Base-by-base conservation (phyloP, 2,113 vertebrate species). In the Aptenodytes patagonicus region DNA sequence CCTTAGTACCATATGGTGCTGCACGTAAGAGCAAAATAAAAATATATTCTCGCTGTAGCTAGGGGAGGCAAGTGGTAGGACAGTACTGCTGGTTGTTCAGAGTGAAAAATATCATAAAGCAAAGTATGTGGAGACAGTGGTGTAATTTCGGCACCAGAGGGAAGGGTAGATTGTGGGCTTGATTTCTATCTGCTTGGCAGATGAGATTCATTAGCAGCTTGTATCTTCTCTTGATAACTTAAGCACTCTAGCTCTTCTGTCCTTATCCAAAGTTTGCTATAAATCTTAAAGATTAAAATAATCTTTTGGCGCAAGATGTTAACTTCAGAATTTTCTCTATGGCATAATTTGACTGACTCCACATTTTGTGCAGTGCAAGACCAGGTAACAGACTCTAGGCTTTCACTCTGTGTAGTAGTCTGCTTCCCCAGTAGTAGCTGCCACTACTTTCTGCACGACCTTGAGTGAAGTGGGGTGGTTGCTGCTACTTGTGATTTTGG, bases 1-100 rank as follows among this genome's bases (percentile, higher is more conserved):
- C 99, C 6, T 97, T 99, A 83, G 98, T 99, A 12, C 99, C 98
- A 0, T 98, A 99, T 60, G 91, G 94, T 14, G 98, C 99, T 98
- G 97, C 97, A 8, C 94, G 98, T 98, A 93, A 97, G 97, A 64
- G 34, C 22, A 29, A 61, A 71, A 7, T 36, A 36, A 87, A 77
- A 46, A n/a, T n/a, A 9, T 6, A 2, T 76, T 92, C 42, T 80
- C 8, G 1, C 16, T 78, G 18, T 38, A 81, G 38, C 24, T 71
- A 34, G 68, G 31, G n/a, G 18, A 68, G 22, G 49, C 38, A 51
- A 28, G 31, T 82, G 44, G 26, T 55, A 64, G 65, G 25, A 82
- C 22, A 68, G 46, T 58, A 47, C 8, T 69, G 12, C 25, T 76
- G 21, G 2, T 32, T 80, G 17, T 62, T 82, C 47, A 44, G 15